Evolutionary conservation across 2,888 invertebrate species (phyloP), one percentile per base, ranked within the genome.

Genomic region (Calameuta idolon): DNA sequence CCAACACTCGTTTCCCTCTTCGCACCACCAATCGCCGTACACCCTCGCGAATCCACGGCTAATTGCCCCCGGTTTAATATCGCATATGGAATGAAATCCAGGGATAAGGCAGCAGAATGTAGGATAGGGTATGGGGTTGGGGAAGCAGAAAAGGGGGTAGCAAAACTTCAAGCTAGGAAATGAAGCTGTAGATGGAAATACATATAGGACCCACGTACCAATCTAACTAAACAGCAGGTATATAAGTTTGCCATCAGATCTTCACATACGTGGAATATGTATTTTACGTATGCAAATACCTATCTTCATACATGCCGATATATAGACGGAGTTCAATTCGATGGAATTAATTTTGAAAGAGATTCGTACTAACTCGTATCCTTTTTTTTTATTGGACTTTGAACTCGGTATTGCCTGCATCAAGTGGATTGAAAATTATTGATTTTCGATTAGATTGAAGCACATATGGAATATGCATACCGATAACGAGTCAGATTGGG

Each of bases 21-120:
- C 81, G 78, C 78, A 77, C 80, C 76, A 77, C 78, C 77, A 78
- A 79, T 80, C 80, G 77, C 83, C 85, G 85, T 55, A 23, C 9
- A 55, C 55, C 55, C 55, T 23, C 9, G 23, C 55, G 55, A 55
- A 55, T 55, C 55, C 23, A 83, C 83, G 84, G 86, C 86, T 90
- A 90, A 90, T 90, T 90, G 89, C 88, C 86, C 83, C 79, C 81
- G 87, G 85, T 90, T 89, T 89, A 90, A 90, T 90, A 89, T 89
- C 85, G 86, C 85, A 83, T 85, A 84, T 85, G 87, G 86, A 88
- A 88, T 86, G 87, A 86, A 88, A 87, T 83, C 81, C 33, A 34
- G 71, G 71, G 71, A 34, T 71, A 71, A 71, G 71, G 31, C 71
- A 71, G 12, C 30, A 71, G 71, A 71, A 71, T 71, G 33, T 9